phyloP scores from a whole-genome alignment of 1,140 invertebrate species.

The Lordiphosa collinella region DNA sequence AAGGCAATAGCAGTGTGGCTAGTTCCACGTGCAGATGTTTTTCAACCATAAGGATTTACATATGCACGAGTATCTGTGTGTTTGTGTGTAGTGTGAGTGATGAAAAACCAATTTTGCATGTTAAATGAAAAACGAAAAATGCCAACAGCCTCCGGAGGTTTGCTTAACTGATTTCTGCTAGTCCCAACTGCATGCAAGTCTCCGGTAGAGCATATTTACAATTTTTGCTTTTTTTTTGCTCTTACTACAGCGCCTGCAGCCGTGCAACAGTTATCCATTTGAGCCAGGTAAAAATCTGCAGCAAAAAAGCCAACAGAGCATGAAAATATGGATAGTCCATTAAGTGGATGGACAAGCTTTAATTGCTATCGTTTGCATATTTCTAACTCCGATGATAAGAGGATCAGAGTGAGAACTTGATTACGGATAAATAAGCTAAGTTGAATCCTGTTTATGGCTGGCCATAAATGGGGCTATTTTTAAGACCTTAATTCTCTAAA shows the following conservation, averaged over 20 bases:
- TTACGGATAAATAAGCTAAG: too few relatives aligned
- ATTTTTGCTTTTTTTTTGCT: slow-evolving; percentile 4
- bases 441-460: too few relatives aligned
- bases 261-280: neutral
- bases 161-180: slow-evolving; percentile 39
- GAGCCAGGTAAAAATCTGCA: neutral
- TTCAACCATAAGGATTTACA: slow-evolving; percentile 26
- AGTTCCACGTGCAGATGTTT: slow-evolving; percentile 41
- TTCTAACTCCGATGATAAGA: too few relatives aligned
- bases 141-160: slow-evolving; percentile 3
- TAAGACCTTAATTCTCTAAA: too few relatives aligned
- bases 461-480: too few relatives aligned
- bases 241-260: too few relatives aligned
- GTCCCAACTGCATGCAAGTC: slow-evolving; percentile 18
- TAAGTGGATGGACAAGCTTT: too few relatives aligned
- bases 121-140: slow-evolving; percentile 25
- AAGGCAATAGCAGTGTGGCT: slow-evolving; percentile 19
- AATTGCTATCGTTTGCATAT: too few relatives aligned
- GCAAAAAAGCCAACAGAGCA: neutral
- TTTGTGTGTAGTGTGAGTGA: slow-evolving; percentile 1
- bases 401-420: too few relatives aligned
- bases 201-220: slow-evolving; percentile 13
- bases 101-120: slow-evolving; percentile 48
- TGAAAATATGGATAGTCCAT: too few relatives aligned
- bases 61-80: slow-evolving; percentile 6